Conservation (phyloP, 1,140 invertebrate species). For the Bombus pascuorum region DNA sequence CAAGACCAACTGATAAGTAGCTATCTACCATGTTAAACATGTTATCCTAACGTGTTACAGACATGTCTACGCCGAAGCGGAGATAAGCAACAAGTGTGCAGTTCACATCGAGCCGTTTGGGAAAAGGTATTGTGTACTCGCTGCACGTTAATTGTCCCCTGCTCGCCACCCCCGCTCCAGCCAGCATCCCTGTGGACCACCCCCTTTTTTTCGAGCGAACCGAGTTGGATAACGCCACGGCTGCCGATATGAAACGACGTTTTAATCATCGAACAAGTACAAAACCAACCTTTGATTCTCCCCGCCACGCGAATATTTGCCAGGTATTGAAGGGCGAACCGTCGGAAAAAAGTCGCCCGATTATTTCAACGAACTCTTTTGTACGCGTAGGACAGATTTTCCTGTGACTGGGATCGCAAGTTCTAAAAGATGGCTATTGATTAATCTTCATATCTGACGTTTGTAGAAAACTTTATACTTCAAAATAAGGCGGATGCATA, state of each 20-base stretch:
- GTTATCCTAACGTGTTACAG: slow-evolving; percentile 74
- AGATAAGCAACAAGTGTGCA: slow-evolving; percentile 77
- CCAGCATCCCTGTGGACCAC: slow-evolving; percentile 37
- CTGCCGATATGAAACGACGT: slow-evolving; percentile 61
- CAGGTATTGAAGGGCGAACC: background rate
- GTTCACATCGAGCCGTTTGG: slow-evolving; percentile 67
- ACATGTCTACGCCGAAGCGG: slow-evolving; percentile 70
- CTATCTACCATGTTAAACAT: slow-evolving; percentile 80
- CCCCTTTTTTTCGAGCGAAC: slow-evolving; percentile 44
- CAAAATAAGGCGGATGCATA: too few relatives aligned
- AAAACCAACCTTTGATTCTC: slow-evolving; percentile 5
- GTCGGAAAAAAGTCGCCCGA: background rate
- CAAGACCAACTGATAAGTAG: slow-evolving; percentile 80
- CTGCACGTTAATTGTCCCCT: slow-evolving; percentile 66
- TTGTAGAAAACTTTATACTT: background rate
- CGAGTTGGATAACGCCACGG: slow-evolving; percentile 40
- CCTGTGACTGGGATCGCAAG: background rate
- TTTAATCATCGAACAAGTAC: slow-evolving; percentile 59
- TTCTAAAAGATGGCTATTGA: background rate
- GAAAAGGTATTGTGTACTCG: slow-evolving; percentile 70
- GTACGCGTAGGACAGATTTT: background rate
- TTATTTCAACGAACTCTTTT: background rate
- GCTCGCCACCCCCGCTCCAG: slow-evolving; percentile 14
- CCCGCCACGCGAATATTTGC: background rate
- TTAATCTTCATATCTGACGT: background rate